Evolutionary conservation across 2,797 vertebrate species (phyloP), one percentile per base, ranked within the genome.

Genomic region (Danio choprae): DNA sequence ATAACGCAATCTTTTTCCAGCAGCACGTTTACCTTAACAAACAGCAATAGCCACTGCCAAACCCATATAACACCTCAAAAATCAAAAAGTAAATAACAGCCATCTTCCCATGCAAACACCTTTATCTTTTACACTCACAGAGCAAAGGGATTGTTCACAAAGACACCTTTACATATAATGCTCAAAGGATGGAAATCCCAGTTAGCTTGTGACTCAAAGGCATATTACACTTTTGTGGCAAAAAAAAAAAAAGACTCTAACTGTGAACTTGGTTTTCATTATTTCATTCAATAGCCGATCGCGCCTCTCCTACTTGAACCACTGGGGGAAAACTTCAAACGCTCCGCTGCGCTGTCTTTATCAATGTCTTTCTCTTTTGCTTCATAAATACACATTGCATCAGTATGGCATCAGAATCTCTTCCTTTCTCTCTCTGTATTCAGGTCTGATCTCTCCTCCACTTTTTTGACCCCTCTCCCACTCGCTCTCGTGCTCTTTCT

Each of bases 321-420:
- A 5, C 53, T 53, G 10, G 55, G 70, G 71, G 40, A 63, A 44
- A 79, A 80, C 77, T 84, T 84, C 76, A 84, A 82, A 84, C 77
- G 29, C 59, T 64, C 64, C 38, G 8, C 22, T 13, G 36, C 22
- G 3, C 43, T 76, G 64, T 79, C 64, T 81, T 77, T 78, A 74
- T 84, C 59, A 80, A 65, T 62, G 50, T 67, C 73, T 60, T 43
- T 65, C 60, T 72, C 36, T 80, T 72, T 55, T 43, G 60, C 78
- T 63, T 63, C 81, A 60, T 74, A 85, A 79, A 87, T 82, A 69
- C 74, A 72, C 74, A 74, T 86, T 86, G 76, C 85, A 71, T 85
- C 77, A 70, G 83, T 41, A 48, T 87, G 84, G 80, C 85, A 84
- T 87, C 85, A 85, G 69, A 75, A 69, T 82, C 68, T 63, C 13